These are phyloP conservation scores for Thripadectes ignobilis DNA, from an alignment of 2,797 vertebrate genomes.

Conservation along the genomic window DNA sequence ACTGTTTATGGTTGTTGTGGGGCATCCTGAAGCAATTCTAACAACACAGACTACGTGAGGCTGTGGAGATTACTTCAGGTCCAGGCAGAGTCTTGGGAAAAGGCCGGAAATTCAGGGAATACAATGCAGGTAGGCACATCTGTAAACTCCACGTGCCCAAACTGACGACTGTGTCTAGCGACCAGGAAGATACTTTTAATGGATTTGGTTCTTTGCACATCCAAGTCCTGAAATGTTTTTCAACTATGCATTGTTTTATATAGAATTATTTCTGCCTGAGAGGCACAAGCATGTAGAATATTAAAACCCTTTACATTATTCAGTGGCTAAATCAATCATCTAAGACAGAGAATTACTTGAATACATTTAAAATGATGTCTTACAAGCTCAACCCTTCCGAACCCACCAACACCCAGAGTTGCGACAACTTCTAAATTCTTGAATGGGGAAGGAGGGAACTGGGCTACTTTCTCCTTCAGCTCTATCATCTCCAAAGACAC, in stretches of 20 bases:
- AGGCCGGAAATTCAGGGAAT: not conserved
- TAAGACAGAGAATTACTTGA: constrained; percentile 24
- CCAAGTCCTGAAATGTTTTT: not conserved
- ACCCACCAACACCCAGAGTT: constrained; percentile 92
- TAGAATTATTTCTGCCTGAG: not conserved
- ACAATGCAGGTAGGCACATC: not conserved
- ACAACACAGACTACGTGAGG: not conserved
- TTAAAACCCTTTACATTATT: not conserved
- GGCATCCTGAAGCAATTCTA: not conserved
- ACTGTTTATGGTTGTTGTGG: not conserved
- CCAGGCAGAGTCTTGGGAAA: not conserved
- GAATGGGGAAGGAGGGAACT: constrained; percentile 83
- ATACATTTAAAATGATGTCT: constrained; percentile 76
- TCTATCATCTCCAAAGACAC: constrained; percentile 85
- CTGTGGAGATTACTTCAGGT: not conserved
- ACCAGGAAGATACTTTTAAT: not conserved
- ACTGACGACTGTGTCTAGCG: not conserved
- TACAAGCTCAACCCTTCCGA: constrained; percentile 95
- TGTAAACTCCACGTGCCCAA: not conserved
- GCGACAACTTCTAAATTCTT: constrained; percentile 88
- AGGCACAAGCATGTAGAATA: not conserved
- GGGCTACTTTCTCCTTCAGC: constrained; percentile 85
- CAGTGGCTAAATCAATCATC: constrained; percentile 12
- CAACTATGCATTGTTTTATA: not conserved
- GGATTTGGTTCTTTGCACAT: not conserved